Evolutionary conservation across 1,140 invertebrate genomes (phyloP).

Genomic region (Chrysoperla carnea): DNA sequence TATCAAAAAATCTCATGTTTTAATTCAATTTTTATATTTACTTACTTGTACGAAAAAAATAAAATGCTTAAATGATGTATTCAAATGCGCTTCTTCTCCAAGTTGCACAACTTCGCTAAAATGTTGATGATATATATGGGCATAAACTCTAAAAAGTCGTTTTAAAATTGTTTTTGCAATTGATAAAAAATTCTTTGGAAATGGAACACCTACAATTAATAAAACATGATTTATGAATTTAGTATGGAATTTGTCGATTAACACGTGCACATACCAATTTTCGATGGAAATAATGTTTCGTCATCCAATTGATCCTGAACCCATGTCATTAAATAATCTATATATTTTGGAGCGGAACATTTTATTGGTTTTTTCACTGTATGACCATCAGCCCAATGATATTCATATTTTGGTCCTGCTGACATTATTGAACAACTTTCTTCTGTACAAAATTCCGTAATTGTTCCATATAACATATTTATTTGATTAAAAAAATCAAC

Average conservation of each 20-base stretch:
- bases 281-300: conserved; percentile 95
- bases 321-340: conserved; percentile 99
- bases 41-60: conserved; percentile 94
- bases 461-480: conserved; percentile 99
- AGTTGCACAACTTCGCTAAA: conserved; percentile 94
- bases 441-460: conserved; percentile 98
- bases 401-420: conserved; percentile 96
- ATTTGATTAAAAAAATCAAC: conserved; percentile 99
- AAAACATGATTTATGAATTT: conserved; percentile 1
- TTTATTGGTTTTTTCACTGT: conserved; percentile 98
- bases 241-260: background rate
- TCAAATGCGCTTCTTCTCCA: conserved; percentile 97
- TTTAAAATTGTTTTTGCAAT: conserved; percentile 98
- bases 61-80: conserved; percentile 99
- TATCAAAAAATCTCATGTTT: no score
- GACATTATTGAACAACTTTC: conserved; percentile 97
- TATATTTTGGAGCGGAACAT: conserved; percentile 98
- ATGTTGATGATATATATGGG: conserved; percentile 99
- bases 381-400: conserved; percentile 98
- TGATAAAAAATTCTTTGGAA: conserved; percentile 93
- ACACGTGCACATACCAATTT: conserved; percentile 88
- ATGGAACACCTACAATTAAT: conserved; percentile 68
- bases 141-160: conserved; percentile 94
- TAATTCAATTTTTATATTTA: no score
- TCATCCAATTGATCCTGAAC: conserved; percentile 99